Percentiles rank a stretch among this genome's conserved stretches.
Evolutionary conservation across 2,797 vertebrate species (phyloP).

Genomic region (Macrochelys suwanniensis): DNA sequence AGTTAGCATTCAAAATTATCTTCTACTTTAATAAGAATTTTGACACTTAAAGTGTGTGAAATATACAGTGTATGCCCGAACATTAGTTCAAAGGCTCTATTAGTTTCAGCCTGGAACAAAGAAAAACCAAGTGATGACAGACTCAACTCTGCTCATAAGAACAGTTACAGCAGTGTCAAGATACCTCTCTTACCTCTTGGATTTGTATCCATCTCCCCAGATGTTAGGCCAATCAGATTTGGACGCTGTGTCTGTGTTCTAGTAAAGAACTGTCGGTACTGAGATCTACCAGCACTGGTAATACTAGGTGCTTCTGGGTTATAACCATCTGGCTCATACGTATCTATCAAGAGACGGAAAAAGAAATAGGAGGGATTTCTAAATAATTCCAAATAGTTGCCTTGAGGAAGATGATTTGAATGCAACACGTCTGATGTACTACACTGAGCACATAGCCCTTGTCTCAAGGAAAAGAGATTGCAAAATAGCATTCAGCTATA

Average conservation of each 20-base stretch:
- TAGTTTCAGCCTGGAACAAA: constrained; percentile 26
- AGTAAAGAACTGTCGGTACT: constrained; percentile 96
- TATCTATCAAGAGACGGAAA: constrained; percentile 86
- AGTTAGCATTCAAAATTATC: background rate
- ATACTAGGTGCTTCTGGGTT: constrained; percentile 98
- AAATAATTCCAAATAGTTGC: constrained; percentile 51
- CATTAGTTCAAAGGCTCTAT: background rate
- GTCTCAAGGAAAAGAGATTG: background rate
- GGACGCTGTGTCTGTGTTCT: constrained; percentile 95
- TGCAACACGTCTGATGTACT: background rate
- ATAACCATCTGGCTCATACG: constrained; percentile 97
- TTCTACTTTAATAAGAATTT: background rate
- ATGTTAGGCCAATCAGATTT: constrained; percentile 97
- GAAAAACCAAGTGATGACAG: constrained; percentile 34
- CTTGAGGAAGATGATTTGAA: constrained; percentile 24
- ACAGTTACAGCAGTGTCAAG: constrained; percentile 63
- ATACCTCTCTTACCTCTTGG: constrained; percentile 90
- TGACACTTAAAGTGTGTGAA: background rate
- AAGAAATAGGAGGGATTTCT: constrained; percentile 69
- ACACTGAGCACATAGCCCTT: background rate
- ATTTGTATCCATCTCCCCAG: constrained; percentile 90
- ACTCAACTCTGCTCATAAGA: constrained; percentile 16
- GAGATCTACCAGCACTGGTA: constrained; percentile 91
- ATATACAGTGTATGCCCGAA: background rate
- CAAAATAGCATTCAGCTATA: background rate